These are phyloP conservation scores for Cyprinodon diabolis DNA, from an alignment of 2,797 vertebrate species.

Conservation along the genomic window DNA sequence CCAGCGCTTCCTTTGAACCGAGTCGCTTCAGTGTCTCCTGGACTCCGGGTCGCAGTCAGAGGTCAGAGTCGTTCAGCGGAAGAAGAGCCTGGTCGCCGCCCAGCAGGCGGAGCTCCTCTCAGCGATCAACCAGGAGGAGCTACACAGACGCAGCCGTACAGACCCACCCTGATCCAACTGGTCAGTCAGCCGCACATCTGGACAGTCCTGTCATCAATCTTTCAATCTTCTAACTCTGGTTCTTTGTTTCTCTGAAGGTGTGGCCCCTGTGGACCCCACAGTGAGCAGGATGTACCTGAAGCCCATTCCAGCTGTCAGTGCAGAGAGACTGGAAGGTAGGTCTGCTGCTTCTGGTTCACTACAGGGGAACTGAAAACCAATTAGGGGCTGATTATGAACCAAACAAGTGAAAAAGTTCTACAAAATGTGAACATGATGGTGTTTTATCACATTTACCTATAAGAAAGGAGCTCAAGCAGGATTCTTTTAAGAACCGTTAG, in stretches of 20 bases:
- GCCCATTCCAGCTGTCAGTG: slow-evolving; percentile 72
- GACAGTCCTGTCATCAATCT: too few relatives aligned
- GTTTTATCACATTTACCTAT: too few relatives aligned
- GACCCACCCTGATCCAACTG: slow-evolving; percentile 71
- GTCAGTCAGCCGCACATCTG: slow-evolving; percentile 66
- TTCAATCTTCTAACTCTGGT: neutral
- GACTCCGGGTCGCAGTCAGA: slow-evolving; percentile 18
- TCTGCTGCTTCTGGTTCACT: neutral
- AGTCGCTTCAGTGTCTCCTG: slow-evolving; percentile 5
- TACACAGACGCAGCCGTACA: slow-evolving; percentile 82
- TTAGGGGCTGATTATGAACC: too few relatives aligned
- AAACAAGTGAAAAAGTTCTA: too few relatives aligned
- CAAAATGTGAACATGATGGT: too few relatives aligned
- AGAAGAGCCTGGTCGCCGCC: slow-evolving; percentile 33
- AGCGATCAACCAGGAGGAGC: neutral
- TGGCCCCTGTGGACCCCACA: slow-evolving; percentile 47
- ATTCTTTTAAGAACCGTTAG: too few relatives aligned
- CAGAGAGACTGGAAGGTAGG: slow-evolving; percentile 86
- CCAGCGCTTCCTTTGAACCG: slow-evolving; percentile 24
- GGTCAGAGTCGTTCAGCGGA: slow-evolving; percentile 9
- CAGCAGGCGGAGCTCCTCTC: neutral
- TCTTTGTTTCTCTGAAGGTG: slow-evolving; percentile 10
- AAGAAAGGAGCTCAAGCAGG: too few relatives aligned
- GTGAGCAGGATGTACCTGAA: slow-evolving; percentile 65
- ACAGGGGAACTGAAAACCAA: too few relatives aligned